Base-by-base conservation (phyloP, 2,888 invertebrate species). In the Pardosa pseudoannulata region DNA sequence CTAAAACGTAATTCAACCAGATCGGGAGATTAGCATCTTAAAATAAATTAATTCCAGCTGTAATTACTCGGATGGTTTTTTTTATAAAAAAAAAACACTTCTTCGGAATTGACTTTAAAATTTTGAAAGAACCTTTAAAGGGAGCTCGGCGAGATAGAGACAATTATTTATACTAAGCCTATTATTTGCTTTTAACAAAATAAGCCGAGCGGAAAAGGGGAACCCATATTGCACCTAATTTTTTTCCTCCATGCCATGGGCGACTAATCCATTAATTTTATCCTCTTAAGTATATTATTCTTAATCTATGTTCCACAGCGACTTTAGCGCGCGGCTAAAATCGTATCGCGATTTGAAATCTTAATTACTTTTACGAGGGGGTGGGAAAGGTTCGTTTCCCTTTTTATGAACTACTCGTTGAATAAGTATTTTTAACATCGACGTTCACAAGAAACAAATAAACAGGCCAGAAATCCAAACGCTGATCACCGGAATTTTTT, bases 291-390 rank as follows among this genome's bases (percentile, higher is more conserved):
- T 28, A 16, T 36, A 73, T 73, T 73, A 73, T 62, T 71, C 70
- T 32, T 50, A 79, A 79, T 79, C 79, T 79, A 62, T 62, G 62
- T 71, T 71, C 23, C 56, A 36, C 70, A 79, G 71, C 27, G 23
- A 27, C 46, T 62, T 71, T 32, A 39, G 7, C 50, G 36, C 28
- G 19, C 28, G 11, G 39, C 23, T n/a, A 50, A 79, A 70, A 79
- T 56, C 68, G 31, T 79, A 79, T 79, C 79, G 27, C 27, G 46
- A 29, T 64, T 65, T 16, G 36, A 27, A 79, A 79, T 79, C 79
- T 79, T 79, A 79, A 79, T 79, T 79, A 71, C 72, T 79, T 79
- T 79, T 41, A 36, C 13, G 46, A 31, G 31, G 62, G 23, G 36
- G 36, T 5, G 36, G 36, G 36, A 9, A n/a, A n/a, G n/a, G n/a